Percentiles rank a stretch among this genome's conserved stretches.
Conservation (phyloP, 2,888 invertebrate species). For the Thera britannica region DNA sequence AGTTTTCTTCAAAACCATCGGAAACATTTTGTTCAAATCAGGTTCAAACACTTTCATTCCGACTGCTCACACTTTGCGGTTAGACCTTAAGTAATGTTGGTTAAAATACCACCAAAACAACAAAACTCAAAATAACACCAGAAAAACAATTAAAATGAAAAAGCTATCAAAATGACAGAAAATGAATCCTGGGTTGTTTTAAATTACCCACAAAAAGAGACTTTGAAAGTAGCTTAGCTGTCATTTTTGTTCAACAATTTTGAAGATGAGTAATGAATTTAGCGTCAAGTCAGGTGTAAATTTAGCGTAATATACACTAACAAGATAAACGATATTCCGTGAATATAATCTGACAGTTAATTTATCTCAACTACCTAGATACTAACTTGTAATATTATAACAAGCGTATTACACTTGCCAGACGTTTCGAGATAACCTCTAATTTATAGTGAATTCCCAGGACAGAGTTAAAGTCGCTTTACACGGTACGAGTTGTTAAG, state of each 20-base stretch:
- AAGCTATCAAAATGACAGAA: too few relatives aligned
- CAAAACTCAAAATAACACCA: too few relatives aligned
- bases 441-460: slow-evolving; percentile 31
- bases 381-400: slow-evolving; percentile 17
- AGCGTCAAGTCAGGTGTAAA: neutral
- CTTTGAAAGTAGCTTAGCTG: neutral
- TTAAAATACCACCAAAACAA: too few relatives aligned
- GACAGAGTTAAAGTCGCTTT: slow-evolving; percentile 14
- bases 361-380: slow-evolving; percentile 24
- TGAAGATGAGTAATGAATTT: neutral
- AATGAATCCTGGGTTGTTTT: too few relatives aligned
- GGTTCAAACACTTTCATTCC: too few relatives aligned
- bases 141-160: too few relatives aligned
- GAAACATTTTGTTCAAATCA: too few relatives aligned
- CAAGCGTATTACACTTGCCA: slow-evolving; percentile 24
- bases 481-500: slow-evolving; percentile 1
- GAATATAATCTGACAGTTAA: slow-evolving; percentile 30
- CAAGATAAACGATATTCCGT: slow-evolving; percentile 9
- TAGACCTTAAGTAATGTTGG: too few relatives aligned
- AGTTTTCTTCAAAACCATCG: too few relatives aligned
- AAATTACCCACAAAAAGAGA: too few relatives aligned
- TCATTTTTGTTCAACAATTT: neutral
- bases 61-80: too few relatives aligned
- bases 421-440: slow-evolving; percentile 27
- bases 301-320: neutral